Evolutionary conservation across 2,113 vertebrate species (phyloP).

Genomic region (Nycticebus coucang): DNA sequence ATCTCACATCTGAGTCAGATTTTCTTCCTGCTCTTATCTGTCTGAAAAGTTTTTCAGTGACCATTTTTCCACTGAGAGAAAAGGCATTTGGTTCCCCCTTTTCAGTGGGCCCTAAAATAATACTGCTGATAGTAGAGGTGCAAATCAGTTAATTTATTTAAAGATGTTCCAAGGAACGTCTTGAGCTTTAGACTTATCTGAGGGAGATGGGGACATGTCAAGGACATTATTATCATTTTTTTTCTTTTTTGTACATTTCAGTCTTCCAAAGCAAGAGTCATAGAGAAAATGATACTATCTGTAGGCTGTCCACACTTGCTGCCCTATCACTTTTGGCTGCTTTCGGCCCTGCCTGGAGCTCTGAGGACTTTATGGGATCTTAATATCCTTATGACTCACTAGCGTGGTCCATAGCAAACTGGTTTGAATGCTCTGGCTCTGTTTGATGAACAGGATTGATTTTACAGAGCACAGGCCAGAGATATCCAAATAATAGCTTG

Average conservation of each 20-base stretch:
- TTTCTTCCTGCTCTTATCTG: not conserved
- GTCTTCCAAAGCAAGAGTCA: not conserved
- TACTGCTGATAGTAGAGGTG: not conserved
- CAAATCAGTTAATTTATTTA: slow-evolving; percentile 20
- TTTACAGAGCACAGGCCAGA: not conserved
- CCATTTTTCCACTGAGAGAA: not conserved
- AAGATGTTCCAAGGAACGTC: not conserved
- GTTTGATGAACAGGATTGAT: too few species aligned
- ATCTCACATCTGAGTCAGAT: slow-evolving; percentile 6
- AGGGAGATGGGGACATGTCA: not conserved
- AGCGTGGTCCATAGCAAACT: not conserved
- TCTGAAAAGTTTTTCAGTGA: slow-evolving; percentile 24
- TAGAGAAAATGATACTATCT: not conserved
- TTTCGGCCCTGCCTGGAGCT: not conserved
- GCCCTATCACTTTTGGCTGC: not conserved
- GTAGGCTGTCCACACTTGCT: fast-evolving
- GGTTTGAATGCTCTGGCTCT: not conserved
- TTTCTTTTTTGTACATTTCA: not conserved
- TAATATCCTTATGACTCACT: too few species aligned
- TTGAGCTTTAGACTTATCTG: not conserved
- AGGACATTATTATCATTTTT: not conserved
- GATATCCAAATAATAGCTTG: not conserved
- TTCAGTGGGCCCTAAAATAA: not conserved
- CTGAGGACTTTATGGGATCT: fast-evolving
- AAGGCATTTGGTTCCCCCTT: not conserved